These are phyloP conservation scores for Anagyrus pseudococci DNA, from an alignment of 2,888 invertebrate species.

Conservation along the genomic window DNA sequence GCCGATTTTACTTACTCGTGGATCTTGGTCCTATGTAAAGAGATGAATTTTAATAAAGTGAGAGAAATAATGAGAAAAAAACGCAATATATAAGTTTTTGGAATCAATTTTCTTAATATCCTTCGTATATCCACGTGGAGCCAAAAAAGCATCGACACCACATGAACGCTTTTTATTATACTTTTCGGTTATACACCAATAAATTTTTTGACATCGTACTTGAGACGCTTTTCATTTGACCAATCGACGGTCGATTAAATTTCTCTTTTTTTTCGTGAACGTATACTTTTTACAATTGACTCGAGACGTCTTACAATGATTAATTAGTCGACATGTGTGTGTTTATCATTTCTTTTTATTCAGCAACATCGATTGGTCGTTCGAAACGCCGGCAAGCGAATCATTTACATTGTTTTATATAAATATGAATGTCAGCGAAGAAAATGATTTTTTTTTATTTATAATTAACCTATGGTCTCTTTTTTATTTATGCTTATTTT, in stretches of 20 bases:
- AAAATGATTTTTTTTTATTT: conserved; percentile 35
- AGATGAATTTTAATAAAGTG: conserved; percentile 36
- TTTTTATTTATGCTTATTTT: conserved; percentile 33
- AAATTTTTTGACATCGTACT: too few relatives aligned
- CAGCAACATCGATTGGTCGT: conserved; percentile 32
- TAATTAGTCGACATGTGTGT: too few relatives aligned
- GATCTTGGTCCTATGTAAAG: conserved; percentile 53
- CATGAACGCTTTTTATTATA: conserved; percentile 37
- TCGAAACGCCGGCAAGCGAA: conserved; percentile 31
- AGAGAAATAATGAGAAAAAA: conserved; percentile 37
- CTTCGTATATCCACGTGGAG: conserved; percentile 30
- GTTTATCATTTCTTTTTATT: too few relatives aligned
- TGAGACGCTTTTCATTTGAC: too few relatives aligned
- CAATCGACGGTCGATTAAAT: too few relatives aligned
- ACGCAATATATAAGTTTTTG: conserved; percentile 36
- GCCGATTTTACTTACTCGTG: conserved; percentile 19
- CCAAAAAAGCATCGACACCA: conserved; percentile 22
- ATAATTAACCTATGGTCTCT: conserved; percentile 37
- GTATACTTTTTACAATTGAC: too few relatives aligned
- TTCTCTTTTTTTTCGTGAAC: too few relatives aligned
- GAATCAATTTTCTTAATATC: conserved; percentile 40
- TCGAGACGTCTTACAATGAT: too few relatives aligned
- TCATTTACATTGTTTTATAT: conserved; percentile 34
- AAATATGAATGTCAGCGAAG: conserved; percentile 40
- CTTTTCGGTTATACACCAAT: conserved; percentile 41